Conservation (phyloP, 1,140 invertebrate species). For the Pachypeltis micranthus region DNA sequence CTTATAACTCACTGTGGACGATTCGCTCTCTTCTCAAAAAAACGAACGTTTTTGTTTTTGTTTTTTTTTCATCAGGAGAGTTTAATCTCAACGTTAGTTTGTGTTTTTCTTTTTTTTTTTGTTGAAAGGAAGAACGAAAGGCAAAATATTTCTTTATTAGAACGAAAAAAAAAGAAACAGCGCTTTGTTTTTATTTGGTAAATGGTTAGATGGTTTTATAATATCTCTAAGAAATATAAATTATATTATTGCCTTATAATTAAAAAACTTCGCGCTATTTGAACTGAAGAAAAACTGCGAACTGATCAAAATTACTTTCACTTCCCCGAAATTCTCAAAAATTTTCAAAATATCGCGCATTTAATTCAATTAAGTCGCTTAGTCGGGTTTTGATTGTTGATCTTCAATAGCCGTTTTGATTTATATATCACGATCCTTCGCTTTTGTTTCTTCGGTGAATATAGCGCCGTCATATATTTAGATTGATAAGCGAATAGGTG, state of each 20-base stretch:
- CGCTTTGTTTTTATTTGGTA: slow-evolving; percentile 19
- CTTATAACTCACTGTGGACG: not conserved
- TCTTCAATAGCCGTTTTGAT: not conserved
- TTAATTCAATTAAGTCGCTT: too few relatives aligned
- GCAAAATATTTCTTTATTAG: too few relatives aligned
- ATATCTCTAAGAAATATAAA: slow-evolving; percentile 19
- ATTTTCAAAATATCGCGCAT: too few relatives aligned
- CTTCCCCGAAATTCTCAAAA: not conserved
- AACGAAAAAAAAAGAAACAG: slow-evolving; percentile 3
- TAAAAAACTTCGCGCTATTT: slow-evolving; percentile 10
- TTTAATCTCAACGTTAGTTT: not conserved
- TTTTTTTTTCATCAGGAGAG: not conserved
- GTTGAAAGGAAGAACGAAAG: too few relatives aligned
- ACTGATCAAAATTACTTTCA: not conserved
- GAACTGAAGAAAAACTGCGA: slow-evolving; percentile 10
- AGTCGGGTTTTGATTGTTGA: not conserved
- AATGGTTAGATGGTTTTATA: slow-evolving; percentile 22
- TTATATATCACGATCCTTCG: not conserved
- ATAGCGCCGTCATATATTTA: slow-evolving; percentile 16
- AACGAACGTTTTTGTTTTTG: not conserved
- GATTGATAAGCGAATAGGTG: slow-evolving; percentile 22
- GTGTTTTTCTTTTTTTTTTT: too few relatives aligned
- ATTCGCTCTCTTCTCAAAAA: too few relatives aligned
- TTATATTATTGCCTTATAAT: slow-evolving; percentile 22
- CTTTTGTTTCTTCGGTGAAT: slow-evolving; percentile 11